Base-by-base conservation (phyloP, 1,140 invertebrate genomes). In the Listronotus bonariensis region DNA sequence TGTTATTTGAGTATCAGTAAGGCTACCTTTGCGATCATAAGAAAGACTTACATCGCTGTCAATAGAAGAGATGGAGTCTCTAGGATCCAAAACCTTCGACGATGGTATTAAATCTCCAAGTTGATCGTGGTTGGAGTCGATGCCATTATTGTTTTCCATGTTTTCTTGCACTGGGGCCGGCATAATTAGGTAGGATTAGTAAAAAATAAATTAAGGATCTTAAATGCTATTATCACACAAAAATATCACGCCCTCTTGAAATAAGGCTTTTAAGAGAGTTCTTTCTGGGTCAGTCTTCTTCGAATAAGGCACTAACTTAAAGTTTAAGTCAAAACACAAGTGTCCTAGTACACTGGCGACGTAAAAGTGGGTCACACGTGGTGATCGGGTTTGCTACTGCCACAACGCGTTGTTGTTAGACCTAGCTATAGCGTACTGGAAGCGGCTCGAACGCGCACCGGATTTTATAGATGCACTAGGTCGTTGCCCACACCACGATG, bases 41-140 rank as follows among this genome's bases (percentile, higher is more conserved):
- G 83, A 83, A 12, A 86, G 69, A 32, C 84, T 85, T 1, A 84
- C 79, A 61, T 87, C 85, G 65, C 86, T 87, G 75, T 87, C 85
- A n/a, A 84, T 80, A 3, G 85, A 86, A 1, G 85, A 86, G 26
- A 86, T 85, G 52, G 84, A 86, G 68, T 86, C 85, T 31, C 84
- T 78, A 9, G 84, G 83, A 66, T 87, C 85, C 2, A 84, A 81
- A 46, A 84, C 80, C 58, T 82, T 85, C 40, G 80, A 77, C 5
- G 76, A 73, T 20, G 77, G 77, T 1, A 74, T 66, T 40, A 80
- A 53, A 32, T 67, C 78, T 40, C 77, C 75, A 9, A 80, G 59
- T 51, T 79, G 69, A 34, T 81, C 80, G 40, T 76, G 69, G 12
- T 72, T 68, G 18, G 68, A 56, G 6, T 69, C 65, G 17, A 68